Evolutionary conservation across 1,140 invertebrate genomes (phyloP).

Genomic region (Littorina saxatilis): DNA sequence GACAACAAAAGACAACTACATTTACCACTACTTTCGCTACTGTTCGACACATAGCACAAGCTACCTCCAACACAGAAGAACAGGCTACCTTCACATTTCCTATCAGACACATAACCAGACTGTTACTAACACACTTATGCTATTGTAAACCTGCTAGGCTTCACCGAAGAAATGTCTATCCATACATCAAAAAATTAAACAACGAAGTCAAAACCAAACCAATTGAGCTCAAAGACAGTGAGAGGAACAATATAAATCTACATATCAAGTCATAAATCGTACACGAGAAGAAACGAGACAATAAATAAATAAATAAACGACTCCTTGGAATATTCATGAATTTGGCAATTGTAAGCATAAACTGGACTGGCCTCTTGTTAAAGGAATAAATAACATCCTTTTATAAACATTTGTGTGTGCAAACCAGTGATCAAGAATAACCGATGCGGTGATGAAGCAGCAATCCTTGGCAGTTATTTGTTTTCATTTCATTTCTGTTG

Average conservation of each 20-base stretch:
- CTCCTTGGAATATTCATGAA: conserved; percentile 14
- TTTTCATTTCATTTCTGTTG: neutral
- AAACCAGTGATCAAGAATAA: neutral
- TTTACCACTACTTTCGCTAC: no score
- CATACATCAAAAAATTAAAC: neutral
- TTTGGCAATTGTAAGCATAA: conserved; percentile 25
- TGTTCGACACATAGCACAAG: no score
- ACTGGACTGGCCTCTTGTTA: conserved; percentile 12
- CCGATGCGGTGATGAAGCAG: neutral
- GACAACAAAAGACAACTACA: no score
- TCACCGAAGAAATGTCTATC: neutral
- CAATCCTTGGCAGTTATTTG: neutral
- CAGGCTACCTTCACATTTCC: no score
- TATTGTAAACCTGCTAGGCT: no score
- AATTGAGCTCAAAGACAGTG: neutral
- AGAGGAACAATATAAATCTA: neutral
- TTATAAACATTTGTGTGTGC: neutral
- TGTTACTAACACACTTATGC: no score
- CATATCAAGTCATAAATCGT: no score
- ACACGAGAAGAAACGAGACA: neutral
- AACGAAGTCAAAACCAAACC: neutral
- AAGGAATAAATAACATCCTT: conserved; percentile 6
- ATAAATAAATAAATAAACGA: neutral
- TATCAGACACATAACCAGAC: no score
- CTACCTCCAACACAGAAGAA: no score